Base-by-base conservation (phyloP, 2,888 invertebrate species). In the Diabrotica balteata region DNA sequence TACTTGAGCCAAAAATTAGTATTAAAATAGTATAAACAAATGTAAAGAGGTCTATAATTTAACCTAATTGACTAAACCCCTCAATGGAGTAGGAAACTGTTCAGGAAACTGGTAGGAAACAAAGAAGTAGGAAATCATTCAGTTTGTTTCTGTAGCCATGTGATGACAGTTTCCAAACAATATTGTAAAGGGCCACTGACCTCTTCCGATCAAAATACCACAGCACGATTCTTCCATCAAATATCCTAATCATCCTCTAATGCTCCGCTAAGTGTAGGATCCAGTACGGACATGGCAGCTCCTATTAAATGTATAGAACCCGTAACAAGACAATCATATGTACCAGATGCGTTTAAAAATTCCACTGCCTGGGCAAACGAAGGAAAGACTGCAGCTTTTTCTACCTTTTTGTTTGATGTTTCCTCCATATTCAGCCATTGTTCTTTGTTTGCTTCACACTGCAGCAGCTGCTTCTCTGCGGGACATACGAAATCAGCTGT, bases 251-350 rank as follows among this genome's bases (percentile, higher is more conserved):
- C 65, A 11, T 47, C 65, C 9, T 17, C 51, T 8, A 77, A 66
- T 47, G 69, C 64, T 42, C 75, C 78, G 53, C 72, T 72, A 43
- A 87, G 79, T 61, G 86, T 77, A 0, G 87, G 87, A 81, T 88
- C 86, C 46, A 90, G 73, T 54, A 89, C 75, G 54, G 85, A 81
- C 50, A 96, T 85, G 8, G 91, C 87, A 8, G 91, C 90, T 0
- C 96, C 96, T 60, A 96, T 90, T 64, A 96, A 85, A 85, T 95
- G 93, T 63, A 96, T 84, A 53, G 95, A 96, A 7, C 96, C 96
- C 0, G 95, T 95, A 0, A 95, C 88, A 50, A 96, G 85, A 32
- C 95, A 85, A 75, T 86, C 83, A 45, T 68, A 77, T 52, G 73
- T 55, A 32, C 59, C 66, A 46, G 45, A n/a, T 4, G 68, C 55